These are phyloP conservation scores for Crioceris asparagi DNA, from an alignment of 2,888 invertebrate genomes.

Conservation along the genomic window DNA sequence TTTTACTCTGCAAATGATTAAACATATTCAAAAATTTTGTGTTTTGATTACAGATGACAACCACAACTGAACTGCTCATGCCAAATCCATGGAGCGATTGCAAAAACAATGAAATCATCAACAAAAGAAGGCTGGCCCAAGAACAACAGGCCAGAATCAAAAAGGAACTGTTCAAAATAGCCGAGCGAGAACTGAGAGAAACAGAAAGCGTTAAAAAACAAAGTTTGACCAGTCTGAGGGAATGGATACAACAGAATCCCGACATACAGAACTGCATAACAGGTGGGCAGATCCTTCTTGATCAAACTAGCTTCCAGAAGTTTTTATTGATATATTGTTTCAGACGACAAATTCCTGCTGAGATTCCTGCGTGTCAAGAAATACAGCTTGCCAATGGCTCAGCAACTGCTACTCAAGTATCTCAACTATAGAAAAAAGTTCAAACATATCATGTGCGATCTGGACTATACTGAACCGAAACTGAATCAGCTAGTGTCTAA, in stretches of 20 bases:
- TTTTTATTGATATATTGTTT: constrained; percentile 17
- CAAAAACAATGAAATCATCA: no score
- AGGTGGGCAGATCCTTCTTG: constrained; percentile 36
- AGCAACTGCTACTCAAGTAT: constrained; percentile 68
- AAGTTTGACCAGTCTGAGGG: constrained; percentile 51
- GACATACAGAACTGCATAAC: constrained; percentile 58
- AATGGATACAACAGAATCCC: constrained; percentile 59
- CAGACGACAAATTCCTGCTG: constrained; percentile 63
- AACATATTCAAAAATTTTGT: no score
- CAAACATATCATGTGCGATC: constrained; percentile 49
- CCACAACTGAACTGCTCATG: no score
- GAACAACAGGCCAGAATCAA: constrained; percentile 9
- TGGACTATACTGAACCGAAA: constrained; percentile 54
- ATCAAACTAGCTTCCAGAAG: background rate
- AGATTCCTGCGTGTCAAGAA: constrained; percentile 68
- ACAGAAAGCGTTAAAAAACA: constrained; percentile 52
- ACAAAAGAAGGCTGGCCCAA: no score
- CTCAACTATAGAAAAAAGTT: constrained; percentile 61
- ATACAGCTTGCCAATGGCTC: constrained; percentile 68
- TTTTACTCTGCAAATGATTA: no score
- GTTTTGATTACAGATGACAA: no score
- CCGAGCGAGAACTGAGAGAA: constrained; percentile 59
- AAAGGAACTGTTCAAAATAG: constrained; percentile 39
- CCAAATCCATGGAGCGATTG: no score
- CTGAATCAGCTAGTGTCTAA: constrained; percentile 53